Evolutionary conservation across 2,888 invertebrate species (phyloP), one percentile per base, ranked within the genome.

Genomic region (Notodonta ziczac): DNA sequence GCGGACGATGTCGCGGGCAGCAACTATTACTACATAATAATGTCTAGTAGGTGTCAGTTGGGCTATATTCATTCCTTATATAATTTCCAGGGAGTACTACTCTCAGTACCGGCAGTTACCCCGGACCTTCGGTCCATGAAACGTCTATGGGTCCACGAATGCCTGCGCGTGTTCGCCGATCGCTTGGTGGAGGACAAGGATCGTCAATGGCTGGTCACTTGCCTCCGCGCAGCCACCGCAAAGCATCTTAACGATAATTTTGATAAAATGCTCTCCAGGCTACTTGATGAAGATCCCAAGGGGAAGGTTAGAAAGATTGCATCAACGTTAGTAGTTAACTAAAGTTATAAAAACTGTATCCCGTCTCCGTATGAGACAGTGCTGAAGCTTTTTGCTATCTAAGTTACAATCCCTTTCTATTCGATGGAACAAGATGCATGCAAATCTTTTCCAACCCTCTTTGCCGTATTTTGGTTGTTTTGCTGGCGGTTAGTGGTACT

Each of bases 91-190:
- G 99, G 99, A 9, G 97, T 99, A 0, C 89, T 99, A 7, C 87
- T 99, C 1, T 98, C 98, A 0, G 97, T 98, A 5, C 98, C 99
- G 0, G 98, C 98, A 91, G 97, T 98, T 5, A 97, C 97, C 80
- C 97, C 97, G 72, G 97, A 97, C 72, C 89, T 98, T 40, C 94
- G 95, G 56, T 96, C 97, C 0, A 97, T 99, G 95, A 98, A 98
- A 78, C 94, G 98, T 59, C 94, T 99, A 0, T 99, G 99, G 99
- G 96, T 98, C 0, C 99, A 99, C 84, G 99, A 99, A 92, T 96
- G 98, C 40, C 92, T 98, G 68, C 95, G 99, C 3, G 98, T 99
- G 0, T 99, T 98, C 86, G 97, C 97, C 62, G 99, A 99, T 90
- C 96, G 99, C 59, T 94, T 99, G 63, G 96, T 98, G 0, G 98